A percentile compares a stretch with the other conserved stretches of the same genome.
Conservation (phyloP, 2,797 vertebrate genomes). For the Scolopax bukidnonensis region DNA sequence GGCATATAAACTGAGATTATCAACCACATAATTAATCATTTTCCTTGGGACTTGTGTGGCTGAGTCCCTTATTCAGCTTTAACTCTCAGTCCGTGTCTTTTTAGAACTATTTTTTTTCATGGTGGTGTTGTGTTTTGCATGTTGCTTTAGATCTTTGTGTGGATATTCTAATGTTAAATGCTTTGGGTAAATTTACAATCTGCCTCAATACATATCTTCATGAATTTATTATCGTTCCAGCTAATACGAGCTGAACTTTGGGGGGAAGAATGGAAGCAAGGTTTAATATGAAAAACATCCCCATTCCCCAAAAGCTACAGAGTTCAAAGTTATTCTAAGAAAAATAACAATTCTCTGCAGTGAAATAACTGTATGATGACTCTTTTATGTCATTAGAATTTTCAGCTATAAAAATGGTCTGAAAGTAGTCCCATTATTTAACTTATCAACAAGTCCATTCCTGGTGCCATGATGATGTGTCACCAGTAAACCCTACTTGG, state of each 20-base stretch:
- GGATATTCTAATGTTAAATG: neutral
- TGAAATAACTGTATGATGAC: slow-evolving; percentile 28
- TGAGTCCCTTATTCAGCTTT: neutral
- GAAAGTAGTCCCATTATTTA: slow-evolving; percentile 43
- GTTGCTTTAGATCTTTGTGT: slow-evolving; percentile 21
- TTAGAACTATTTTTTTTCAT: neutral
- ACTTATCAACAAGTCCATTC: slow-evolving; percentile 24
- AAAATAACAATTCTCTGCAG: slow-evolving; percentile 9
- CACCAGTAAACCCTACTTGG: neutral
- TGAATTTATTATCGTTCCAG: neutral
- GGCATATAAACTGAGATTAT: neutral
- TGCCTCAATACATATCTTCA: neutral
- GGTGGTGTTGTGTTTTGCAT: neutral
- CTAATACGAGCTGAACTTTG: neutral
- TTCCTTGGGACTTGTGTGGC: neutral
- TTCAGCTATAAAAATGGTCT: slow-evolving; percentile 34
- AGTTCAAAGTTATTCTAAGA: slow-evolving; percentile 47
- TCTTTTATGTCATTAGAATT: slow-evolving; percentile 14
- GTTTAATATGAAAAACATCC: slow-evolving; percentile 15
- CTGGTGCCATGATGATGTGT: slow-evolving; percentile 19
- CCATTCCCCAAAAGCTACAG: neutral
- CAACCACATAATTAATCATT: neutral
- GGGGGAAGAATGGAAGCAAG: neutral
- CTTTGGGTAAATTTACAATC: slow-evolving; percentile 17
- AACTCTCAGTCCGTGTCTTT: neutral